These are phyloP conservation scores for Streblospio benedicti DNA, from an alignment of 1,140 invertebrate species.

Conservation along the genomic window DNA sequence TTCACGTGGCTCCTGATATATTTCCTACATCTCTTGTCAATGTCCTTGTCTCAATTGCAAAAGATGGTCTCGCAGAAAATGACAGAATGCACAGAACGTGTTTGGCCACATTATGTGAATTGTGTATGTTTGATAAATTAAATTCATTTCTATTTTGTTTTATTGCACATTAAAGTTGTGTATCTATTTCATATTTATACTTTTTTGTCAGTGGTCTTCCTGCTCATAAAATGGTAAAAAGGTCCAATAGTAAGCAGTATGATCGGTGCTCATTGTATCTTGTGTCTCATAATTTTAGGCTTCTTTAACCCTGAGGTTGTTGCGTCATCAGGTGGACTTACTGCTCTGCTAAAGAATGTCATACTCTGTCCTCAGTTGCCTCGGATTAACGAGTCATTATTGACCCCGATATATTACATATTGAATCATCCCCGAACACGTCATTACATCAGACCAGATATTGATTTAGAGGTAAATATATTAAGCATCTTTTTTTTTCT, in stretches of 20 bases:
- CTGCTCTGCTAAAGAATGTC: constrained; percentile 68
- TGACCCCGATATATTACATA: constrained; percentile 75
- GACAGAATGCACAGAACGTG: constrained; percentile 72
- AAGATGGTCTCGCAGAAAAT: constrained; percentile 61
- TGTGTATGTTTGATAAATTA: constrained; percentile 54
- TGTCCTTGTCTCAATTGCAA: constrained; percentile 70
- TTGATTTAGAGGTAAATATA: constrained; percentile 44
- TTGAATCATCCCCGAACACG: constrained; percentile 79
- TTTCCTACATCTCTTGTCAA: constrained; percentile 60
- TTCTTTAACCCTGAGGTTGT: constrained; percentile 72
- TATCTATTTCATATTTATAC: too few relatives aligned
- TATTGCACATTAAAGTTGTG: too few relatives aligned
- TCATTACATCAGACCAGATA: constrained; percentile 59
- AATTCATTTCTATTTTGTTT: background rate
- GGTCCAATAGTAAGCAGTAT: too few relatives aligned
- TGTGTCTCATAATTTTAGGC: constrained; percentile 59
- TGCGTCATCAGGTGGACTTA: constrained; percentile 72
- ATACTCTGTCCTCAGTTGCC: constrained; percentile 67
- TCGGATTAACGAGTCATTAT: constrained; percentile 64
- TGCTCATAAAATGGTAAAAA: too few relatives aligned
- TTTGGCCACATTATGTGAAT: constrained; percentile 75
- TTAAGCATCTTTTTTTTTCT: constrained; percentile 21
- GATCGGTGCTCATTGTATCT: too few relatives aligned
- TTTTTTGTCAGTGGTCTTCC: too few relatives aligned
- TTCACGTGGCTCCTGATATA: constrained; percentile 57